These are phyloP conservation scores for Propsilocerus akamusi DNA, from an alignment of 1,140 invertebrate genomes.

Conservation along the genomic window DNA sequence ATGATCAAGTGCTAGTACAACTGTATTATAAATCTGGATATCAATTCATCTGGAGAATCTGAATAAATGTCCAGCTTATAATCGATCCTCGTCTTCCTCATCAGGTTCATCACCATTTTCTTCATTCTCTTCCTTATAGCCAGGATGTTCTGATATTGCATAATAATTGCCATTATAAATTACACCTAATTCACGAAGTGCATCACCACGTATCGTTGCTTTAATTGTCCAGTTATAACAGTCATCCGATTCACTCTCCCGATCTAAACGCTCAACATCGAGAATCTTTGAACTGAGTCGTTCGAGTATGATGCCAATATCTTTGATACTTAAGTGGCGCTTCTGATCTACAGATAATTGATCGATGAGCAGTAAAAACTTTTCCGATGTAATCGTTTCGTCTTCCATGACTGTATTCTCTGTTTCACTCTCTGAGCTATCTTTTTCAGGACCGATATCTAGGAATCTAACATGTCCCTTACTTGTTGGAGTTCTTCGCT, in stretches of 20 bases:
- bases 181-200: conserved; percentile 72
- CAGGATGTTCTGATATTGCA: conserved; percentile 82
- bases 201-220: conserved; percentile 77
- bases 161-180: conserved; percentile 93
- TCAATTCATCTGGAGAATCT: neutral
- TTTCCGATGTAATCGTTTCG: conserved; percentile 70
- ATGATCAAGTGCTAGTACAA: too few relatives aligned
- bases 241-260: conserved; percentile 77
- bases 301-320: conserved; percentile 87
- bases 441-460: conserved; percentile 49
- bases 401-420: conserved; percentile 84
- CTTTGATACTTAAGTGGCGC: conserved; percentile 77
- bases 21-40: neutral
- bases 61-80: conserved; percentile 34
- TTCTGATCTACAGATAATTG: conserved; percentile 82
- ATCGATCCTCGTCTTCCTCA: conserved; percentile 59
- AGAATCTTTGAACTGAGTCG: conserved; percentile 79
- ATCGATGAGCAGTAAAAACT: conserved; percentile 81
- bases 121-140: conserved; percentile 72
- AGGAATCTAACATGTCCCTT: conserved; percentile 54
- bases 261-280: conserved; percentile 76
- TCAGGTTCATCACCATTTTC: conserved; percentile 61
- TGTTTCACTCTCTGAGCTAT: conserved; percentile 79
- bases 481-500: conserved; percentile 30
- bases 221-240: conserved; percentile 91